Base-by-base conservation (phyloP, 1,140 invertebrate species). In the Diplogasteroides magnus region DNA sequence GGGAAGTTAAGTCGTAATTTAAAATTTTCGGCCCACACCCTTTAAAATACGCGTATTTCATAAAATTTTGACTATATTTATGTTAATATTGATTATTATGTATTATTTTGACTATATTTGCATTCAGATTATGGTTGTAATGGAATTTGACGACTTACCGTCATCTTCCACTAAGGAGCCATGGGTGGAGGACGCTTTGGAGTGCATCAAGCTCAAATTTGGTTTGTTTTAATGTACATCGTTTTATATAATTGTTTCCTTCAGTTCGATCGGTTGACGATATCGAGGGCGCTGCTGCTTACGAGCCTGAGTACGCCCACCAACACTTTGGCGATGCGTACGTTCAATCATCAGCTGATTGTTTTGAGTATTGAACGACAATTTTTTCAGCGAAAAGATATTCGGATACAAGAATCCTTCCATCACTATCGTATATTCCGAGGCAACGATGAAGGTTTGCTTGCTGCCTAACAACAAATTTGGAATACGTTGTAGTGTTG, bases 291-390 rank as follows among this genome's bases (percentile, higher is more conserved):
- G 88, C 90, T 31, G 29, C 56, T 11, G 85, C 85, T 19, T 95
- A 94, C 83, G 86, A 88, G 61, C 91, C 93, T 6, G 90, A 90
- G 63, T 94, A 94, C 91, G 90, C 91, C 63, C 92, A 97, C 86
- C 93, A 96, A 85, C 88, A 95, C 23, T 96, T 94, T 86, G 92
- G 92, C 27, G 91, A 93, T 77, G 87, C 86, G 88, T 89, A 83
- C 80, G 84, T 84, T 55, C 56, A 14, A 69, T 59, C 29, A 65
- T 28, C 27, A 31, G 26, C 61, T 75, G 14, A 56, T 48, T 72
- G 28, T 73, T 73, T 6, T 31, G 61, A 19, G 25, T 66, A 59
- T n/a, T n/a, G n/a, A n/a, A n/a, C n/a, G n/a, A n/a, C n/a, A n/a
- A n/a, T n/a, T n/a, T 26, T 84, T 83, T 31, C 74, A 90, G 90